These are phyloP conservation scores for Phrynosoma platyrhinos DNA, from an alignment of 2,113 vertebrate genomes.

Conservation along the genomic window DNA sequence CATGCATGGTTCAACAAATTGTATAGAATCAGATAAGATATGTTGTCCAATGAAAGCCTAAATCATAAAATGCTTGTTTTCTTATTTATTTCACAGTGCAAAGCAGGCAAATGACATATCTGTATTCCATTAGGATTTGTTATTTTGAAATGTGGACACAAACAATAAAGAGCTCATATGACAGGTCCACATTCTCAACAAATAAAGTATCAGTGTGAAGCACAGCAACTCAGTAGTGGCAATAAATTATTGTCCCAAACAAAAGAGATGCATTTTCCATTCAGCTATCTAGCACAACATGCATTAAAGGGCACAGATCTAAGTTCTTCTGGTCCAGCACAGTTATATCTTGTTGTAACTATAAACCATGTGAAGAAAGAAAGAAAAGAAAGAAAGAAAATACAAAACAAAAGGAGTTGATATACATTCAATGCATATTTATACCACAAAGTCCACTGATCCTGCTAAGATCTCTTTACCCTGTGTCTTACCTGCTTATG, in stretches of 20 bases:
- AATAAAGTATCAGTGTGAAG: slow-evolving; percentile 39
- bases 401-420: not conserved
- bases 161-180: slow-evolving; percentile 27
- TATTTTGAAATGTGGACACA: slow-evolving; percentile 33
- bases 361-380: not conserved
- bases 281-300: slow-evolving; percentile 20
- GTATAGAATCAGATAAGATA: slow-evolving; percentile 26
- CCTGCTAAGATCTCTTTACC: too few relatives aligned
- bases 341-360: too few relatives aligned
- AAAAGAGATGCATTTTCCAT: slow-evolving; percentile 35
- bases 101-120: not conserved
- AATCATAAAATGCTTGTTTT: slow-evolving; percentile 47
- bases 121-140: slow-evolving; percentile 35
- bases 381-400: not conserved
- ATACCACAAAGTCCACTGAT: not conserved
- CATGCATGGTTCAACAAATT: slow-evolving; percentile 26
- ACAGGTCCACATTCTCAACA: slow-evolving; percentile 27
- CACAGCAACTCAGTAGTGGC: slow-evolving; percentile 36
- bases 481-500: not conserved
- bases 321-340: not conserved
- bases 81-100: slow-evolving; percentile 35
- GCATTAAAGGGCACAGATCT: not conserved
- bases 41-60: slow-evolving; percentile 39
- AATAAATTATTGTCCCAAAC: slow-evolving; percentile 43
- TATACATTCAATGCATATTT: not conserved